Conservation (phyloP, 2,797 vertebrate species). For the Poeciliopsis infans region DNA sequence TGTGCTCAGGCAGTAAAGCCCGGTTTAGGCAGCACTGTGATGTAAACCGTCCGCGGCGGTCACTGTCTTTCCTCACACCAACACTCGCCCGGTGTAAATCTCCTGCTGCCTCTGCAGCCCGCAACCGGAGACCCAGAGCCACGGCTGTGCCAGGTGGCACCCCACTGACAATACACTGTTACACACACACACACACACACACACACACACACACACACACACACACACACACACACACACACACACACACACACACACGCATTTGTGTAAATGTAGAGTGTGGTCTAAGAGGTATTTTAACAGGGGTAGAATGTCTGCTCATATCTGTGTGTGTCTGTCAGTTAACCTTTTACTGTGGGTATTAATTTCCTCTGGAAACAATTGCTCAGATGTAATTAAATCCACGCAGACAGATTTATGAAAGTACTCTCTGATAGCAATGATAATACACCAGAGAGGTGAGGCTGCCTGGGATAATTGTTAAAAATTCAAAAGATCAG, state of each 20-base stretch:
- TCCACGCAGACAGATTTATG: not conserved
- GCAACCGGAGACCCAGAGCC: conserved; percentile 64
- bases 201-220: too few species aligned
- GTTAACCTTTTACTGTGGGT: not conserved
- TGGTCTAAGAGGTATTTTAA: conserved; percentile 55
- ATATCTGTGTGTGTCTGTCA: conserved; percentile 25
- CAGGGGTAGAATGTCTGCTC: conserved; percentile 25
- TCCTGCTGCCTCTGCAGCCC: conserved; percentile 51
- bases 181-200: not conserved
- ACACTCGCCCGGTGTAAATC: conserved; percentile 69
- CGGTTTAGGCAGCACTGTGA: conserved; percentile 53
- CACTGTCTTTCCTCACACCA: conserved; percentile 28
- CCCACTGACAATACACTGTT: conserved; percentile 51
- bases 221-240: not conserved
- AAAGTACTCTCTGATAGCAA: not conserved
- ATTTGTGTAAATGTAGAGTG: conserved; percentile 53
- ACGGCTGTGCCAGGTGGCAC: conserved; percentile 65
- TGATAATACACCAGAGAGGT: not conserved
- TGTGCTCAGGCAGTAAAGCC: conserved; percentile 47
- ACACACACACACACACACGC: not conserved
- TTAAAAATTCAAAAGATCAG: not conserved
- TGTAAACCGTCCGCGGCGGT: conserved; percentile 28
- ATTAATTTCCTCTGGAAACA: not conserved
- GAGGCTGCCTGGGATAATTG: not conserved
- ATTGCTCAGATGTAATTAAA: not conserved